Percentiles rank a stretch among this genome's conserved stretches.
These are phyloP conservation scores for Microctonus hyperodae DNA, from an alignment of 2,888 invertebrate genomes.

Conservation along the genomic window DNA sequence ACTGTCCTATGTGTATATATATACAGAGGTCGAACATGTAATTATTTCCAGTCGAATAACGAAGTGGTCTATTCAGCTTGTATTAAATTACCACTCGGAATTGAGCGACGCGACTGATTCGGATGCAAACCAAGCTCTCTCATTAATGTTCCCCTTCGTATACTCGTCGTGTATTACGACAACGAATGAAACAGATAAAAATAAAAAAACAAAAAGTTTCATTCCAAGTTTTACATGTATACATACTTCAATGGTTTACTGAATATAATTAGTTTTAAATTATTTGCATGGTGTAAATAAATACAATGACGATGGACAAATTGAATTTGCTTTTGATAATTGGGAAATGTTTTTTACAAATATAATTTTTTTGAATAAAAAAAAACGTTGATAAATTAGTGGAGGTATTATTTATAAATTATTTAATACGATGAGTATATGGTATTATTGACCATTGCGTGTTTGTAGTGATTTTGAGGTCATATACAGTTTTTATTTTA, in stretches of 20 bases:
- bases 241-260: not conserved
- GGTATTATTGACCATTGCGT: too few relatives aligned
- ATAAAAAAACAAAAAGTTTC: not conserved
- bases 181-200: not conserved
- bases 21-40: conserved; percentile 17
- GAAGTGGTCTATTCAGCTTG: conserved; percentile 30
- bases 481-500: too few relatives aligned
- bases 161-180: not conserved
- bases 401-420: too few relatives aligned
- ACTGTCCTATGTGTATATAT: conserved; percentile 10
- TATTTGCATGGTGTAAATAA: not conserved
- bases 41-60: conserved; percentile 29
- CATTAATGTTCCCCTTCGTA: not conserved
- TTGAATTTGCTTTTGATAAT: not conserved
- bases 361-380: too few relatives aligned
- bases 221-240: not conserved
- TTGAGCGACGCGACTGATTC: conserved; percentile 25
- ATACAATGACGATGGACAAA: not conserved
- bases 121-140: conserved; percentile 24
- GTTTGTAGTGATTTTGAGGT: too few relatives aligned
- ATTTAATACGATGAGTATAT: too few relatives aligned
- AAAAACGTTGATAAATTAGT: too few relatives aligned
- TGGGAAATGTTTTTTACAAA: too few relatives aligned
- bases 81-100: conserved; percentile 28
- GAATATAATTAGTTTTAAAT: not conserved